Evolutionary conservation across 2,888 invertebrate species (phyloP).

Genomic region (Diadegma fenestrale): DNA sequence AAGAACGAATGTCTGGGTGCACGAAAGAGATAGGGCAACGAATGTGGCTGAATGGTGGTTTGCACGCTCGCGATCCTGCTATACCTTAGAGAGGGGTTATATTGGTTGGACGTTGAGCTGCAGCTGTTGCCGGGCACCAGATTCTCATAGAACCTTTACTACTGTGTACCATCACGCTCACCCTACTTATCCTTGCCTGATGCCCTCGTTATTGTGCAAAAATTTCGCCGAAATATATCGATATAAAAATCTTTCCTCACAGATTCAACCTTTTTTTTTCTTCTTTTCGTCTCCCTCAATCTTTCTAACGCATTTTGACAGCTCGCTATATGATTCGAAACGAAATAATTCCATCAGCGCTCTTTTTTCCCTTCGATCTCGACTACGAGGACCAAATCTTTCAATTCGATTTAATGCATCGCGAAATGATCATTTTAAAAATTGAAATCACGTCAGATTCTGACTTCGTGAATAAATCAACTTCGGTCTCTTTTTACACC

Average conservation of each 20-base stretch:
- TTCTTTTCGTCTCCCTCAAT: neutral
- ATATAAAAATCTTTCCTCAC: slow-evolving; percentile 21
- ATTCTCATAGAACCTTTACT: slow-evolving; percentile 73
- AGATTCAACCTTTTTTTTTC: neutral
- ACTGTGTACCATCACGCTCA: slow-evolving; percentile 58
- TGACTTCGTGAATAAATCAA: neutral
- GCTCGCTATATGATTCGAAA: neutral
- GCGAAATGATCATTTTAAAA: neutral
- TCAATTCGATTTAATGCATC: neutral
- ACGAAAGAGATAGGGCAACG: neutral
- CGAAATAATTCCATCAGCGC: neutral
- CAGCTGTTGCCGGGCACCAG: slow-evolving; percentile 76
- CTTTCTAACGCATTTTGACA: neutral
- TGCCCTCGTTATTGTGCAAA: slow-evolving; percentile 45
- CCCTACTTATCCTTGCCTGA: slow-evolving; percentile 48
- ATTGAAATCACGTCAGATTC: neutral
- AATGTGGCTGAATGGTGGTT: slow-evolving; percentile 50
- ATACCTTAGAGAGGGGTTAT: slow-evolving; percentile 36
- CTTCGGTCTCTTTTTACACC: neutral
- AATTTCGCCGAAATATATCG: slow-evolving; percentile 42
- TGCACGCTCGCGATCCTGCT: slow-evolving; percentile 35
- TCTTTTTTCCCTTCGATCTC: neutral
- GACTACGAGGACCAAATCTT: neutral
- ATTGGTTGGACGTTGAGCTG: slow-evolving; percentile 54
- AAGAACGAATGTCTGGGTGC: neutral